A percentile compares a stretch with the other conserved stretches of the same genome.
Evolutionary conservation across 2,888 invertebrate genomes (phyloP).

Genomic region (Rhagonycha fulva): DNA sequence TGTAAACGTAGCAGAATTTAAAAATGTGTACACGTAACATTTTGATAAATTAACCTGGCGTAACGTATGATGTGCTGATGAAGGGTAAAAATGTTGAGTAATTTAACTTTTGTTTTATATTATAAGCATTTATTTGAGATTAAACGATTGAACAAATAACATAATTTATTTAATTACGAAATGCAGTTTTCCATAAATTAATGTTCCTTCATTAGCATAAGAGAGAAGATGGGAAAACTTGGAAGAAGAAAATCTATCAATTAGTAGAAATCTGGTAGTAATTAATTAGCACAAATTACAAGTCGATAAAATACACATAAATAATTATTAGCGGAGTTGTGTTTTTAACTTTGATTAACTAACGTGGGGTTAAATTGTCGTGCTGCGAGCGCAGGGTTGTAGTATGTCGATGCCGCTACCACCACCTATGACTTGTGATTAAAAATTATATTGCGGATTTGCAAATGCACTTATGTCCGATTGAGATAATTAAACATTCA

Average conservation of each 20-base stretch:
- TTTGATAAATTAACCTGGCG: background rate
- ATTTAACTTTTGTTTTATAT: background rate
- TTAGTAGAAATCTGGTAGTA: background rate
- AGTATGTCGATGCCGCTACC: background rate
- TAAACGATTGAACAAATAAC: background rate
- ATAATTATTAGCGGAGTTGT: background rate
- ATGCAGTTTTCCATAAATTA: background rate
- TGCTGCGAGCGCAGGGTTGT: background rate
- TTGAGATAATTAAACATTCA: constrained; percentile 31
- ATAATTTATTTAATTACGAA: background rate
- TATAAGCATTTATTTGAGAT: background rate
- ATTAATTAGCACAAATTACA: background rate
- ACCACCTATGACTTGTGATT: background rate
- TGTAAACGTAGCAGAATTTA: too few species aligned
- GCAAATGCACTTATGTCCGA: constrained; percentile 6
- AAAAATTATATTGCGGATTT: background rate
- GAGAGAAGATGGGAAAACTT: background rate
- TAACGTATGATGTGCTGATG: background rate
- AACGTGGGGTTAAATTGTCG: background rate
- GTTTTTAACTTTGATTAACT: background rate
- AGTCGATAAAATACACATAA: background rate
- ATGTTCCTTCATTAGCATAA: background rate
- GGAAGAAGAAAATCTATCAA: background rate
- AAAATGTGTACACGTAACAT: too few species aligned
- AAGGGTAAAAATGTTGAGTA: background rate